Evolutionary conservation across 2,797 vertebrate genomes (phyloP), one percentile per base, ranked within the genome.

Genomic region (Coranthus polyacanthus): DNA sequence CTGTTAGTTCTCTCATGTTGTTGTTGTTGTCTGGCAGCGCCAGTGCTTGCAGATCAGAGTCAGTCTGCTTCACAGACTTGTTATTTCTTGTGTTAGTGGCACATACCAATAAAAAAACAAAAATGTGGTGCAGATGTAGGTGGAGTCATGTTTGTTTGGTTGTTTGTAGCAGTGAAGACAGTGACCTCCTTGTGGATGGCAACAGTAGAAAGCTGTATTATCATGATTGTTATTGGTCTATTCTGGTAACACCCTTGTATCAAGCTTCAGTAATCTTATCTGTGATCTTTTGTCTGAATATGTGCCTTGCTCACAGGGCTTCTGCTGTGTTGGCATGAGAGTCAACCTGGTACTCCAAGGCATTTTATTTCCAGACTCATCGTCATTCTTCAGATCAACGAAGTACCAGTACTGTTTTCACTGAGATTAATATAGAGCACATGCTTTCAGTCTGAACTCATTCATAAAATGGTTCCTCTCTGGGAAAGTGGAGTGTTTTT

Each of bases 401-500:
- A 54, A 72, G 41, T 17, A 53, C 44, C 13, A 62, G 65, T 52
- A 51, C 42, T 56, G 63, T 72, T 79, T 79, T 68, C 44, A 70
- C 54, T 62, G 57, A 75, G 74, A 20, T 81, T 75, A 75, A 82
- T 69, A 82, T 65, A 64, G 67, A 83, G 67, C 75, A 76, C 68
- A 68, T 79, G 74, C 60, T 75, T 82, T 83, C 55, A 75, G 77
- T 47, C 61, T 77, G 76, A 53, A 75, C 81, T 73, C 72, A 87
- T 89, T 90, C 85, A 89, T 87, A 84, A 89, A 90, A 83, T 29
- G 24, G 51, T 71, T 59, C 51, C 55, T 78, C 72, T 86, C 76
- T 80, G 86, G 81, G 81, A 87, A 88, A 75, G 78, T 73, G 45
- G 17, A n/a, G 53, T 61, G 36, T 79, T 83, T 82, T 73, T 59